Evolutionary conservation across 2,113 vertebrate genomes (phyloP).

Genomic region (Pachycephala philippinensis): DNA sequence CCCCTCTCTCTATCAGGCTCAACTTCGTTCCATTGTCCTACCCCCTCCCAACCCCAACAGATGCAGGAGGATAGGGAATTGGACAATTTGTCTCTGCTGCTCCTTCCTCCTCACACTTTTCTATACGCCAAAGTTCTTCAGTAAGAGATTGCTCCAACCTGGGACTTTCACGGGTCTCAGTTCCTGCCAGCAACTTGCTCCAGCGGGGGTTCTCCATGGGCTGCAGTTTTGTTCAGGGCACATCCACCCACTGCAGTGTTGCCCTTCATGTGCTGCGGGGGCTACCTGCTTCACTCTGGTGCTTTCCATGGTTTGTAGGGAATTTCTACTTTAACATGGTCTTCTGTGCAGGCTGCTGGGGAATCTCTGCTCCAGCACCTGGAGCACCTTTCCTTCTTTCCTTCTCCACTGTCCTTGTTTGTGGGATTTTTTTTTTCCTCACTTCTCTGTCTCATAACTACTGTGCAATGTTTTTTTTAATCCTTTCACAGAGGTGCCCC

Average conservation of each 20-base stretch:
- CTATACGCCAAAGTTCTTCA: not conserved
- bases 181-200: not conserved
- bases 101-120: not conserved
- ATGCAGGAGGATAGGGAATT: not conserved
- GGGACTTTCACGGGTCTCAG: not conserved
- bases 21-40: not conserved
- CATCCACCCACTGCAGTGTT: not conserved
- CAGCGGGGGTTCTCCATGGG: not conserved
- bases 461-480: not conserved
- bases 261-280: not conserved
- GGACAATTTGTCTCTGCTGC: not conserved
- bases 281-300: not conserved
- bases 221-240: not conserved
- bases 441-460: not conserved
- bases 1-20: not conserved
- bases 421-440: not conserved
- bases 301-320: not conserved
- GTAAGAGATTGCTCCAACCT: not conserved
- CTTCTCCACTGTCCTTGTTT: not conserved
- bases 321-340: not conserved
- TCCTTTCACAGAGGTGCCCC: not conserved
- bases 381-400: not conserved
- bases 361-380: not conserved
- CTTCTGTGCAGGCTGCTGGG: not conserved
- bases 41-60: fast-evolving